A percentile compares a stretch with the other conserved stretches of the same genome.
Evolutionary conservation across 2,888 invertebrate genomes (phyloP).

Genomic region (Drosophila borealis): DNA sequence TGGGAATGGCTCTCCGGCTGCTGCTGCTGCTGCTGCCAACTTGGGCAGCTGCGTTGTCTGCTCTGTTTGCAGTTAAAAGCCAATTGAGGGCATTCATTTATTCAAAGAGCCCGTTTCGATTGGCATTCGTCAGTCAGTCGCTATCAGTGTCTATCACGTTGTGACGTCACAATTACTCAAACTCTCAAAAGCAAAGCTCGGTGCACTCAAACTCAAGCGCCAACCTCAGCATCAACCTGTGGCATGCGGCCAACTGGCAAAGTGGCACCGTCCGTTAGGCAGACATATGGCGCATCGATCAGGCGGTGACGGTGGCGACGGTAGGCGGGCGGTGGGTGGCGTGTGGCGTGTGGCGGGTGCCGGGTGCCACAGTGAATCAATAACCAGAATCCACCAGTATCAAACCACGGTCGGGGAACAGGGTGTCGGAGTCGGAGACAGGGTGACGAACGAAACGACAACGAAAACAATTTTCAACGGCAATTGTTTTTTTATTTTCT

Average conservation of each 20-base stretch:
- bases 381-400: constrained; percentile 15
- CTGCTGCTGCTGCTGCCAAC: background rate
- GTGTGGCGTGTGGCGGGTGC: no score
- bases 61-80: constrained; percentile 13
- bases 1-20: background rate
- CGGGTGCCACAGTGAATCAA: constrained; percentile 32
- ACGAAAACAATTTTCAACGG: constrained; percentile 62
- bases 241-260: constrained; percentile 49
- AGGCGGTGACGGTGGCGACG: constrained; percentile 3
- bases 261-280: constrained; percentile 33
- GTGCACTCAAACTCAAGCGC: constrained; percentile 17
- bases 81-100: constrained; percentile 28
- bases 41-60: background rate
- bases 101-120: constrained; percentile 28
- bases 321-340: no score
- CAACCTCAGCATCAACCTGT: constrained; percentile 43
- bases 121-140: constrained; percentile 31
- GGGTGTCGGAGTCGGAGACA: background rate
- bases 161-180: constrained; percentile 19
- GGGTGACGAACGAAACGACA: constrained; percentile 9
- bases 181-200: constrained; percentile 5
- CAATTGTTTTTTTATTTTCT: constrained; percentile 52
- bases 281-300: constrained; percentile 62
- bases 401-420: constrained; percentile 9
- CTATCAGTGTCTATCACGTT: constrained; percentile 15